Evolutionary conservation across 2,888 invertebrate species (phyloP).

Genomic region (Drosophila pseudotalamancana): DNA sequence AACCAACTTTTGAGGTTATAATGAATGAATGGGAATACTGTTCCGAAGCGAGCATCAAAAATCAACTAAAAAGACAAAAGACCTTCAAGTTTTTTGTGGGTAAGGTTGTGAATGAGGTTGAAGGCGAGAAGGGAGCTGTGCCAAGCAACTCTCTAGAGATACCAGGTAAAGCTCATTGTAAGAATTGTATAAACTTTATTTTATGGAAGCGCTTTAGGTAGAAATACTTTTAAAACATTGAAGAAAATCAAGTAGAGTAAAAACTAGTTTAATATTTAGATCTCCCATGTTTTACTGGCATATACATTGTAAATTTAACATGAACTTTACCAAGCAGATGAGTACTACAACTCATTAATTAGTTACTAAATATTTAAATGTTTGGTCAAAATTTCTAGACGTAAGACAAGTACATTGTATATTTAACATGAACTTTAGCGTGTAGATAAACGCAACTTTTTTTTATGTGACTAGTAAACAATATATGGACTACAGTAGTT

Average conservation of each 20-base stretch:
- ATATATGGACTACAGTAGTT: background rate
- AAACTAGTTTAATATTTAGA: background rate
- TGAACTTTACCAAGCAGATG: background rate
- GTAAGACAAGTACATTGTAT: background rate
- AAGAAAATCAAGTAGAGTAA: background rate
- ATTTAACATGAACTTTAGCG: background rate
- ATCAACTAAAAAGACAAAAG: slow-evolving; percentile 9
- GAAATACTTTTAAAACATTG: background rate
- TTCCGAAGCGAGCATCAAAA: background rate
- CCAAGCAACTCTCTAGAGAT: background rate
- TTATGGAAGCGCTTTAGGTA: background rate
- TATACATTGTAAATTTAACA: background rate
- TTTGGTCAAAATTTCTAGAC: too few relatives aligned
- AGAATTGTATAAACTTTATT: background rate
- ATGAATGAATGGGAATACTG: slow-evolving; percentile 13
- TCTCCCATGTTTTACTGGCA: background rate
- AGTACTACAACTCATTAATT: background rate
- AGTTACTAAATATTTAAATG: too few relatives aligned
- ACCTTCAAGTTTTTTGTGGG: slow-evolving; percentile 24
- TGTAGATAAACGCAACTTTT: background rate
- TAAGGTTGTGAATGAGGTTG: background rate
- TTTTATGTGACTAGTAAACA: background rate
- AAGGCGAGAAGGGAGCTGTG: background rate
- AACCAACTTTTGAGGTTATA: slow-evolving; percentile 27
- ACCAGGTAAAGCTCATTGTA: background rate